Conservation (phyloP, 1,140 invertebrate species). For the Aporrectodea caliginosa region DNA sequence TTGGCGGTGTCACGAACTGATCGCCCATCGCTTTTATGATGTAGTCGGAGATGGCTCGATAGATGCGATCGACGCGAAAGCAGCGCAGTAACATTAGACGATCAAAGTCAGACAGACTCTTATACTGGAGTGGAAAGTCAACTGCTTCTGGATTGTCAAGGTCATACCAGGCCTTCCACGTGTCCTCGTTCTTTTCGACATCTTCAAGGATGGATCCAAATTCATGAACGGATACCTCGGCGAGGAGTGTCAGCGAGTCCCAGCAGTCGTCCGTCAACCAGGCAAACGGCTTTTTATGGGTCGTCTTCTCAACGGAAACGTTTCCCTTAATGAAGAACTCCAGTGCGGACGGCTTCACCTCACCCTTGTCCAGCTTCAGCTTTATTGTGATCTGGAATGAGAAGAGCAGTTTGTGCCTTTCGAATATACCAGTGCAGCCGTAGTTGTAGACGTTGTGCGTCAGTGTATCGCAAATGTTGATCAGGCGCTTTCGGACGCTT, state of each 20-base stretch:
- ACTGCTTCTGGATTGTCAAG: constrained; percentile 70
- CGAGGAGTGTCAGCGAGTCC: constrained; percentile 74
- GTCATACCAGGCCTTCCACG: constrained; percentile 85
- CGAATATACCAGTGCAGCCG: constrained; percentile 85
- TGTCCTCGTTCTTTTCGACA: constrained; percentile 60
- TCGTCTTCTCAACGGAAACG: constrained; percentile 70
- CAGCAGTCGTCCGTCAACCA: constrained; percentile 73
- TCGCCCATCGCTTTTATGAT: constrained; percentile 77
- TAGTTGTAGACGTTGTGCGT: constrained; percentile 84
- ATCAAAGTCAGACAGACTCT: constrained; percentile 64
- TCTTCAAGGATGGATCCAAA: constrained; percentile 67
- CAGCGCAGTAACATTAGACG: constrained; percentile 76
- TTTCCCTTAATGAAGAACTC: constrained; percentile 87
- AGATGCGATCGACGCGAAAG: constrained; percentile 80
- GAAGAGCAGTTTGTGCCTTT: constrained; percentile 81
- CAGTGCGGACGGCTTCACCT: constrained; percentile 67
- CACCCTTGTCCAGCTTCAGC: constrained; percentile 66
- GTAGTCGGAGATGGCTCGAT: constrained; percentile 72
- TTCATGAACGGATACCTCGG: constrained; percentile 63
- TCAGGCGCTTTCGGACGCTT: constrained; percentile 66
- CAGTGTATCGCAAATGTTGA: constrained; percentile 76
- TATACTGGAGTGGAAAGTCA: constrained; percentile 67
- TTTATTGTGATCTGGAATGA: constrained; percentile 85
- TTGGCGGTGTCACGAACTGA: constrained; percentile 77
- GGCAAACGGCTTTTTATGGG: constrained; percentile 63